Evolutionary conservation across 2,113 vertebrate genomes (phyloP).

Genomic region (Tringa solitaria): DNA sequence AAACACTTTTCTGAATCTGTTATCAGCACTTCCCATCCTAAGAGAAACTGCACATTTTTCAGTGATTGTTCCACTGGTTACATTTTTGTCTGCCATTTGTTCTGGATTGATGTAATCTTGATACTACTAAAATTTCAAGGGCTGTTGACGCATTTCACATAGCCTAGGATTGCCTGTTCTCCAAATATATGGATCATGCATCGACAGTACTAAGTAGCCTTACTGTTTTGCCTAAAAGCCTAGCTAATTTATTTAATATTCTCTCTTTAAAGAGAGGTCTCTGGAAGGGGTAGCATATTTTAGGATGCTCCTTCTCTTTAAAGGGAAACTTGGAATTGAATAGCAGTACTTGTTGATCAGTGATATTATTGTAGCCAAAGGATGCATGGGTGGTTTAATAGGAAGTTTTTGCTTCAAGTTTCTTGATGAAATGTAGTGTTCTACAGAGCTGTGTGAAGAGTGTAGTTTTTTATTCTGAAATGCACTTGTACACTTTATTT

Average conservation of each 20-base stretch:
- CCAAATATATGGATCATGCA: conserved; percentile 62
- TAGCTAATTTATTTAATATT: conserved; percentile 54
- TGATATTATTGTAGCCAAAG: conserved; percentile 64
- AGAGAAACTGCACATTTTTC: conserved; percentile 44
- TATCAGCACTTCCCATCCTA: conserved; percentile 35
- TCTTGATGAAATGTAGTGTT: conserved; percentile 64
- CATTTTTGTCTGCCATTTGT: conserved; percentile 39
- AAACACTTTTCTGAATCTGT: conserved; percentile 54
- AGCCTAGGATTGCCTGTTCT: conserved; percentile 55
- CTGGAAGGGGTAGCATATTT: conserved; percentile 12
- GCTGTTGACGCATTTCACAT: conserved; percentile 56
- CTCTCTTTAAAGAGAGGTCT: conserved; percentile 60
- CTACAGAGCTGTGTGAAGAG: conserved; percentile 61
- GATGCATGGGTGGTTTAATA: conserved; percentile 57
- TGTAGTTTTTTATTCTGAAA: conserved; percentile 71
- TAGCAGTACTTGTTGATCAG: conserved; percentile 59
- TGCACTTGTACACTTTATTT: conserved; percentile 66
- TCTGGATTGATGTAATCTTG: conserved; percentile 50
- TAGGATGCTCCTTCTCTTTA: conserved; percentile 47
- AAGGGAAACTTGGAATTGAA: conserved; percentile 41
- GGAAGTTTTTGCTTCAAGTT: conserved; percentile 61
- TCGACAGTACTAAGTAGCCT: conserved; percentile 65
- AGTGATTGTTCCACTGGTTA: conserved; percentile 44
- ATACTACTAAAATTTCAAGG: conserved; percentile 58
- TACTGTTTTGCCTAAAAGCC: conserved; percentile 64